Percentiles rank a stretch among this genome's conserved stretches.
These are phyloP conservation scores for Drosophila repleta DNA, from an alignment of 1,140 invertebrate species.

Conservation along the genomic window DNA sequence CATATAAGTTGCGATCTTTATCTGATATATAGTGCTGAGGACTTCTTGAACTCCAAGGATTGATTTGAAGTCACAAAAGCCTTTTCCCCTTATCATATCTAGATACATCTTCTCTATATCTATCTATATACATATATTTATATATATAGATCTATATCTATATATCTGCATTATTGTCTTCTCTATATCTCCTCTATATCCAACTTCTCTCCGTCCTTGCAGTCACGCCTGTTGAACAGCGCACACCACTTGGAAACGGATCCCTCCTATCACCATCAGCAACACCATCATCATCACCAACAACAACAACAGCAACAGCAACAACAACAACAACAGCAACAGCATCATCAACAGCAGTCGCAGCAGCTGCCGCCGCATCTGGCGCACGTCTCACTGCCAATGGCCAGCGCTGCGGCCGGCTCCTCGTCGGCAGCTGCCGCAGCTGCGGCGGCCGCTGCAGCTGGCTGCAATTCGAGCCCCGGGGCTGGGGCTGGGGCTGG, in stretches of 20 bases:
- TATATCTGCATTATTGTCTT: no score
- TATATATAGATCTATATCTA: background rate
- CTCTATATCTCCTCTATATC: no score
- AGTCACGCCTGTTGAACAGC: constrained; percentile 75
- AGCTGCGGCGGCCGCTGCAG: constrained; percentile 31
- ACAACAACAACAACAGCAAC: constrained; percentile 46
- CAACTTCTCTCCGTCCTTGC: background rate
- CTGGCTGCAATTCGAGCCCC: constrained; percentile 28
- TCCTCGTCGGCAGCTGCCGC: constrained; percentile 33
- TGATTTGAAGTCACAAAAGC: no score
- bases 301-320: constrained; percentile 56
- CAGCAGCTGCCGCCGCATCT: constrained; percentile 47
- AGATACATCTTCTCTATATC: no score
- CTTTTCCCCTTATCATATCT: no score
- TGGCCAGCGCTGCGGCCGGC: constrained; percentile 41
- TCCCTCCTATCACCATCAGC: constrained; percentile 81
- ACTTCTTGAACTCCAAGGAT: no score
- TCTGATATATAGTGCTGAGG: no score
- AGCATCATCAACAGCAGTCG: constrained; percentile 38
- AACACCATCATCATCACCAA: constrained; percentile 66
- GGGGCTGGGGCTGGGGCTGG: constrained; percentile 8
- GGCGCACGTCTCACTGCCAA: constrained; percentile 42
- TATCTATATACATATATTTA: no score
- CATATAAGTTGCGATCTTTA: no score
- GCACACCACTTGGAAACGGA: constrained; percentile 82